Base-by-base conservation (phyloP, 2,797 vertebrate genomes). In the Gambusia yucatana region DNA sequence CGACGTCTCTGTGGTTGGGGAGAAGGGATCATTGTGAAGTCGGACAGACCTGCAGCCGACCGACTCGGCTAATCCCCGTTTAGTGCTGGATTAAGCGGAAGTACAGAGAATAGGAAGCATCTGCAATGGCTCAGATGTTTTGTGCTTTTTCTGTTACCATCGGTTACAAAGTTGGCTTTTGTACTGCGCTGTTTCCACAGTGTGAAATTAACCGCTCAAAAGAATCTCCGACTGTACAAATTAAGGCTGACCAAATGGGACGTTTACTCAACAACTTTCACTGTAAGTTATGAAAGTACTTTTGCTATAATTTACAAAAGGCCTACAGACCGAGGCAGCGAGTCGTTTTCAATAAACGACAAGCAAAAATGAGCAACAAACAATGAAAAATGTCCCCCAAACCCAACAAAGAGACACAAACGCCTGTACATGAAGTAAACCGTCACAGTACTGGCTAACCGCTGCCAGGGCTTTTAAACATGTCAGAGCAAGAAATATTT, bases 1-100 rank as follows among this genome's bases (percentile, higher is more conserved):
- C 33, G 98, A 99, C 2, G 98, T 99, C 94, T 99, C 98, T 99
- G 93, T 25, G 72, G 81, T 81, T 4, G 44, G 57, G 67, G 20
- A 81, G 79, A 80, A 83, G 43, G 69, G 80, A 89, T 88, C 78
- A 82, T 50, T 67, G 81, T 87, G 77, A 85, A 80, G 74, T 76
- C 72, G 72, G 72, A 77, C 73, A 77, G 83, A 86, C 74, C 80
- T 80, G 86, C 63, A 8, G 36, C 73, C 77, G 84, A 89, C 72
- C 30, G 46, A 77, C 82, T 87, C 76, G 30, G n/a, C 88, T 89
- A 90, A 89, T 78, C 87, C 75, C 39, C 9, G 79, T 90, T 88
- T 80, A 87, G 80, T 7, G 80, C 28, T 73, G 82, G 91, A 88
- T 89, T 87, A 93, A 82, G 80, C 25, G 55, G 84, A 84, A 82